phyloP scores from a whole-genome alignment of 2,888 invertebrate genomes.

The Melipona bicolor region DNA sequence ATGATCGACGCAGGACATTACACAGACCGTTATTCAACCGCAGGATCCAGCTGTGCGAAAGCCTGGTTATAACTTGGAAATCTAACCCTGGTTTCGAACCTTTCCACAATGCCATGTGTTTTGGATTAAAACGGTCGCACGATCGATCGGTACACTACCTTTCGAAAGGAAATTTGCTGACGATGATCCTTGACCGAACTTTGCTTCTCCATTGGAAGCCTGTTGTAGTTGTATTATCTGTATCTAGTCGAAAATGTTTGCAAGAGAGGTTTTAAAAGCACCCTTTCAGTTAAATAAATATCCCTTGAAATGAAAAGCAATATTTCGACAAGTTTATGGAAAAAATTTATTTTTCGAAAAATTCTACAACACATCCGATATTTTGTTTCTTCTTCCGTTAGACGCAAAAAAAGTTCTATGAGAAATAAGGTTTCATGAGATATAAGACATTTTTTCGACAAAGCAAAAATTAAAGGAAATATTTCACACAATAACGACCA shows the following conservation, averaged over 20 bases:
- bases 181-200: not conserved
- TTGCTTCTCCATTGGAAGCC: not conserved
- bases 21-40: conserved; percentile 24
- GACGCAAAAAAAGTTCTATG: not conserved
- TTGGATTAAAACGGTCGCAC: conserved; percentile 1
- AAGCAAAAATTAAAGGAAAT: not conserved
- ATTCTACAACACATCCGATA: not conserved
- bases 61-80: conserved; percentile 29
- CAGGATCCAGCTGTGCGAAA: conserved; percentile 31
- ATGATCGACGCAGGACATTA: conserved; percentile 39
- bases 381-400: not conserved
- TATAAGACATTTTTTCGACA: not conserved
- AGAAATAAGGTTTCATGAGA: not conserved
- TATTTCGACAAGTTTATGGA: not conserved
- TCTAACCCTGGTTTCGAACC: conserved; percentile 1
- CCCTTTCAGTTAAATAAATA: not conserved
- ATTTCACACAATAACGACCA: not conserved
- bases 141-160: not conserved
- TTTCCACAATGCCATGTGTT: not conserved
- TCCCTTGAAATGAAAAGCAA: not conserved
- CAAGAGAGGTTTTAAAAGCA: not conserved
- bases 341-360: not conserved
- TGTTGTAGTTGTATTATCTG: not conserved
- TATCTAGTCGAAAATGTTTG: not conserved
- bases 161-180: not conserved